Conservation (phyloP, 2,797 vertebrate species). For the Paguma larvata region DNA sequence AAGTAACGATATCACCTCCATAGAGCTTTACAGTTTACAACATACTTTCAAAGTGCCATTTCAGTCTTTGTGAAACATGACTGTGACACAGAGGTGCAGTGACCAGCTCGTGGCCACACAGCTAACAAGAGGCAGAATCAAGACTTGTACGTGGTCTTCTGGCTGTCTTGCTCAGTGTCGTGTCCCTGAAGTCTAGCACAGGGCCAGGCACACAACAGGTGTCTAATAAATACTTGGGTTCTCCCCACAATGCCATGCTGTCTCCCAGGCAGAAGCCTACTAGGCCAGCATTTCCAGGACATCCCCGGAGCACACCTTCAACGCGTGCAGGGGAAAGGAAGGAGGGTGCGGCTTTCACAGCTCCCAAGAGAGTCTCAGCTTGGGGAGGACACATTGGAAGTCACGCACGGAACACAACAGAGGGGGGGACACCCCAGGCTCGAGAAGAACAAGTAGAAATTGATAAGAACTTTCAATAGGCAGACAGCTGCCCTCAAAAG, state of each 20-base stretch:
- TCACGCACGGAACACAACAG: not conserved
- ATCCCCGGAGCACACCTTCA: not conserved
- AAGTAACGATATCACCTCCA: not conserved
- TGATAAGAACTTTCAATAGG: not conserved
- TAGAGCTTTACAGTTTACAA: not conserved
- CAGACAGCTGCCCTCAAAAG: conserved; percentile 34
- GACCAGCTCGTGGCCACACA: not conserved
- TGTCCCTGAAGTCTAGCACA: not conserved
- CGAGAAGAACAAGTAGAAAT: not conserved
- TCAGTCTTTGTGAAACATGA: not conserved
- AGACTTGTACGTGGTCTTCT: not conserved
- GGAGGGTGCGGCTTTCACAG: not conserved
- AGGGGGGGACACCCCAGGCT: not conserved
- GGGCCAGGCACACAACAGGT: not conserved
- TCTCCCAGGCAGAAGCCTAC: not conserved
- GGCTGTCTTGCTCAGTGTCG: not conserved
- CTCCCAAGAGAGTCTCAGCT: not conserved
- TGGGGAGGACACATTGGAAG: not conserved
- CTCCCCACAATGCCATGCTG: not conserved
- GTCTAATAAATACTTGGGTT: not conserved
- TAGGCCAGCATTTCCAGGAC: not conserved
- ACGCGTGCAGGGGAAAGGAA: rapidly evolving
- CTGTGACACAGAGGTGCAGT: not conserved
- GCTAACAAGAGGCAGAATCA: not conserved
- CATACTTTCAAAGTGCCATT: not conserved